Base-by-base conservation (phyloP, 2,113 vertebrate genomes). In the Triplophysa dalaica region DNA sequence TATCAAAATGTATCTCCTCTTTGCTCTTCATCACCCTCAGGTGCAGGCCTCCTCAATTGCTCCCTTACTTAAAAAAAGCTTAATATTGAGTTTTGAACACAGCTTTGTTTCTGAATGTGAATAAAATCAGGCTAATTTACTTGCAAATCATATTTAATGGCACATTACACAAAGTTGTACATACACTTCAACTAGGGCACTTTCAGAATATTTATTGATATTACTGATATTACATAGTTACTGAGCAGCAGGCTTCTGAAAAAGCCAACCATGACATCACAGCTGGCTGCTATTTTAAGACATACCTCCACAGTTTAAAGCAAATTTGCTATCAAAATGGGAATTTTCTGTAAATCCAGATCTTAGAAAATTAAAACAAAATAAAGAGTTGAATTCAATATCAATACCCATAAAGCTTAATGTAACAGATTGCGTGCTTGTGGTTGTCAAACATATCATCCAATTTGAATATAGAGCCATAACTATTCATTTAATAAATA, bases 111-210 rank as follows among this genome's bases (percentile, higher is more conserved):
- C 62, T 75, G 3, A 74, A 60, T 43, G 70, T 8, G 16, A 63
- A 63, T 29, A 63, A 48, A 22, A 58, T 62, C 21, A 6, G 1
- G 33, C 12, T 43, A 74, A 74, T 62, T 48, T 62, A 75, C 73
- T 63, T 50, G 60, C 58, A 75, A 75, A 75, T 61, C 41, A 48
- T 29, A 45, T 63, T 63, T 63, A n/a, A 63, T 75, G 73, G 60
- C 58, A 63, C n/a, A 58, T 58, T 52, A 17, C 16, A 16, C 17
- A 16, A 41, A 72, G 54, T 43, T 41, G 29, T 19, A 0, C 58
- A 26, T 62, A 48, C 48, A 75, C 21, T 48, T 62, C 19, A 63
- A 75, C 72, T 48, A n/a, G 72, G 41, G 41, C 33, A 48, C 24
- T 75, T 75, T 24, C 24, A 48, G n/a, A 48, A 48, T 45, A 48